phyloP scores from a whole-genome alignment of 2,888 invertebrate species.

The Lepidonotus clava region DNA sequence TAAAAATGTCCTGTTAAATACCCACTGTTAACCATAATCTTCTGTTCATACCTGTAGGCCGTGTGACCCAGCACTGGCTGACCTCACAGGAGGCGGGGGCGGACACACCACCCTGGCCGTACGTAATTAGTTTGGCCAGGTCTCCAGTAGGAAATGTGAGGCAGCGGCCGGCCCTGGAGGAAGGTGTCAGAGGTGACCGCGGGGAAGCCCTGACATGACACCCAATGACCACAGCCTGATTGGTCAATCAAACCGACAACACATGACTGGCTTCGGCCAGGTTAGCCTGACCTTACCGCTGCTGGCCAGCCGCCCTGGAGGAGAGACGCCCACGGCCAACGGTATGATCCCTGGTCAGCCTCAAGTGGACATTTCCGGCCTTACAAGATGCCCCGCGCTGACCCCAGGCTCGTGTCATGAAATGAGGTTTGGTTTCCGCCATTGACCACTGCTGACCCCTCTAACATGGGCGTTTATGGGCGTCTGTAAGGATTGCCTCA shows the following conservation, averaged over 20 bases:
- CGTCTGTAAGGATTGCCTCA: too few species aligned
- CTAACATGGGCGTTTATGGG: too few species aligned
- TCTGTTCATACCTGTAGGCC: too few species aligned
- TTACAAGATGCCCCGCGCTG: neutral
- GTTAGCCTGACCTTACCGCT: neutral
- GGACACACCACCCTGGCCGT: neutral
- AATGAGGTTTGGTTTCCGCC: neutral
- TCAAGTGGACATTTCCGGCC: neutral
- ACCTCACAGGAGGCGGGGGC: too few species aligned
- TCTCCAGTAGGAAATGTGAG: neutral
- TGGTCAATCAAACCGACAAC: conserved; percentile 24
- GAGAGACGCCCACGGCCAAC: neutral
- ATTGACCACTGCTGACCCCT: neutral
- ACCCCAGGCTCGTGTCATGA: neutral
- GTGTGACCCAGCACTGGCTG: too few species aligned
- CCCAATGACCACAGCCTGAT: neutral
- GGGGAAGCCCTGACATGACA: conserved; percentile 6
- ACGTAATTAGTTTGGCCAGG: neutral
- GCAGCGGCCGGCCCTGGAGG: neutral
- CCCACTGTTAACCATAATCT: too few species aligned
- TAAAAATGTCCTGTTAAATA: too few species aligned
- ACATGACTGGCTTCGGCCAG: neutral
- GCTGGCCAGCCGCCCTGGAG: neutral
- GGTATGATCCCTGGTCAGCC: neutral
- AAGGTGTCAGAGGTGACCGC: conserved; percentile 11